Conservation (phyloP, 2,797 vertebrate genomes). For the Pangasius djambal region DNA sequence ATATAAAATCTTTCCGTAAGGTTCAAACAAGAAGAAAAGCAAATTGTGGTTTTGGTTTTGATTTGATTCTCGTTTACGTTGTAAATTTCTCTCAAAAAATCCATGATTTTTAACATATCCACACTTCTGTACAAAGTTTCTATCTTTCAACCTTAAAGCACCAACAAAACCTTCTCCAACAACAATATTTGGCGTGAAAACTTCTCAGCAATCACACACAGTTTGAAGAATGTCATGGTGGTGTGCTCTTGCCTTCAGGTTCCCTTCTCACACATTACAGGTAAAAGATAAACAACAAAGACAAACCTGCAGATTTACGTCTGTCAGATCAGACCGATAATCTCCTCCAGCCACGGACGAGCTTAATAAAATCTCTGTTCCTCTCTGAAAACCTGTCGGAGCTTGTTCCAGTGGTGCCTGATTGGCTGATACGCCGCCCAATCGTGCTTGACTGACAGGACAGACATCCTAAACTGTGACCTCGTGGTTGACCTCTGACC, state of each 20-base stretch:
- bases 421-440: constrained; percentile 73
- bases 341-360: constrained; percentile 56
- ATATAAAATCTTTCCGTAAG: not conserved
- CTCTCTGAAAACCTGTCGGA: constrained; percentile 53
- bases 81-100: constrained; percentile 1
- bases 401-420: constrained; percentile 67
- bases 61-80: not conserved
- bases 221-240: not conserved
- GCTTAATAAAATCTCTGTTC: constrained; percentile 55
- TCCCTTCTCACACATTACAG: constrained; percentile 60
- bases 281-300: constrained; percentile 45
- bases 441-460: constrained; percentile 73
- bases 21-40: not conserved
- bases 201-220: not conserved
- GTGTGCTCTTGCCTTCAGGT: constrained; percentile 59
- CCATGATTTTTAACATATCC: not conserved
- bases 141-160: not conserved
- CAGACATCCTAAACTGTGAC: constrained; percentile 73
- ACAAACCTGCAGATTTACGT: constrained; percentile 45
- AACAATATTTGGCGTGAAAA: not conserved
- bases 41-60: not conserved
- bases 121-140: not conserved
- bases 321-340: constrained; percentile 64
- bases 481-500: constrained; percentile 62
- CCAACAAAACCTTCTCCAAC: not conserved